These are phyloP conservation scores for Antrozous pallidus DNA, from an alignment of 2,797 vertebrate genomes.

Conservation along the genomic window DNA sequence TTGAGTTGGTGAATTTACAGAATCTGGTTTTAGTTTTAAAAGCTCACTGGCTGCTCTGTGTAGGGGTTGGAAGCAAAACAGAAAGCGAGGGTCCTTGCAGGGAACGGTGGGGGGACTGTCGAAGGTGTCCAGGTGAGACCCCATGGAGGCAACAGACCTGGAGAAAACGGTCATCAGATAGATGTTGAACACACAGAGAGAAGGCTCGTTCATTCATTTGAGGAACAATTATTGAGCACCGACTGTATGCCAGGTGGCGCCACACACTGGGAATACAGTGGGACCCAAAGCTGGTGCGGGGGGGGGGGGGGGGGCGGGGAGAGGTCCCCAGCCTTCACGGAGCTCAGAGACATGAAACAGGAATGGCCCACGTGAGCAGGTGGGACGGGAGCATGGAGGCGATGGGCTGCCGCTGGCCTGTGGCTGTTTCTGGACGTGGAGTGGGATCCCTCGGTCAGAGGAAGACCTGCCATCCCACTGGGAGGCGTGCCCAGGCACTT, in stretches of 20 bases:
- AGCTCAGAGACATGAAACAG: not conserved
- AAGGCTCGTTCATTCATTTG: no score
- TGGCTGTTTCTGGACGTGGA: not conserved
- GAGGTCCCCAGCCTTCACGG: not conserved
- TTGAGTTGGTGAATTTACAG: not conserved
- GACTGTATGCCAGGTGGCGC: not conserved
- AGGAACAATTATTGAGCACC: not conserved
- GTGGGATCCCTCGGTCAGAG: accelerated
- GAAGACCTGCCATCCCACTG: accelerated
- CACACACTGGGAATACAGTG: not conserved
- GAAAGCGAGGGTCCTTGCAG: not conserved
- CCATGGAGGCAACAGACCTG: accelerated
- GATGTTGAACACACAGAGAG: not conserved
- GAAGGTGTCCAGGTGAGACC: not conserved
- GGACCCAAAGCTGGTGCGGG: not conserved
- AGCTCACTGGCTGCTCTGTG: not conserved
- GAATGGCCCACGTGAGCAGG: not conserved
- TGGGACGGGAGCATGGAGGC: accelerated
- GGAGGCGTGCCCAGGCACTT: not conserved
- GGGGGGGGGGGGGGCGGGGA: no score
- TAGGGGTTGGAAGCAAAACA: not conserved
- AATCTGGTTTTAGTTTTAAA: not conserved
- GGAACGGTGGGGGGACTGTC: accelerated
- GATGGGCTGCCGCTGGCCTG: accelerated
- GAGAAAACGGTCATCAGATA: accelerated